These are phyloP conservation scores for Drosophila prostipennis DNA, from an alignment of 2,888 invertebrate genomes.

Conservation along the genomic window DNA sequence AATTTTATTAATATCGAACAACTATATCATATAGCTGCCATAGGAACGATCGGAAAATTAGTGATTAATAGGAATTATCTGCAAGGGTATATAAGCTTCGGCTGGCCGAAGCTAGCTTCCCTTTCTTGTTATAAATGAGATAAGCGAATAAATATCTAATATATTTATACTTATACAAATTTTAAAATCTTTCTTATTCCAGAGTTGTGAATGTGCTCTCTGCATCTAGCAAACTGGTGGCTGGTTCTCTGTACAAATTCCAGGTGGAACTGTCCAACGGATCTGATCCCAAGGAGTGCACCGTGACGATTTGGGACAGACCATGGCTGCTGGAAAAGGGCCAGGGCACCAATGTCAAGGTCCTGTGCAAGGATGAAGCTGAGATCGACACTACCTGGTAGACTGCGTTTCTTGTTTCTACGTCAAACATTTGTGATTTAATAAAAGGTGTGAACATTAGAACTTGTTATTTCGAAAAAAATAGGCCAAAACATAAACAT, in stretches of 20 bases:
- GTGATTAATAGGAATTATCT: no score
- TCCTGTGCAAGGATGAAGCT: constrained; percentile 56
- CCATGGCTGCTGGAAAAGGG: constrained; percentile 60
- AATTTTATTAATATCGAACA: no score
- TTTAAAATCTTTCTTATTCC: neutral
- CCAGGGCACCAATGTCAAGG: constrained; percentile 55
- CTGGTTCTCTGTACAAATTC: constrained; percentile 49
- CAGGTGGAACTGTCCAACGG: constrained; percentile 55
- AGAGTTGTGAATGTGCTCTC: constrained; percentile 63
- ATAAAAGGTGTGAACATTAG: neutral
- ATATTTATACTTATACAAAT: no score
- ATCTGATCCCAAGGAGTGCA: constrained; percentile 51
- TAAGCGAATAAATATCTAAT: no score
- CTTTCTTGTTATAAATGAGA: no score
- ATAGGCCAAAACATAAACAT: neutral
- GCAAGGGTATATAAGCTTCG: no score
- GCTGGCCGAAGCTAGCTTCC: no score
- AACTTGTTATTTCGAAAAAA: constrained; percentile 5
- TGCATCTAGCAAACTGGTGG: constrained; percentile 56
- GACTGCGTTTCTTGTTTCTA: neutral
- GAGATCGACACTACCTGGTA: constrained; percentile 46
- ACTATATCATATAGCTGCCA: no score
- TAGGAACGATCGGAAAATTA: no score
- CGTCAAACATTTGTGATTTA: constrained; percentile 2
- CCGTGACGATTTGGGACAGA: constrained; percentile 62